A percentile compares a stretch with the other conserved stretches of the same genome.
Conservation (phyloP, 1,140 invertebrate species). For the Holcopasites calliopsidis region DNA sequence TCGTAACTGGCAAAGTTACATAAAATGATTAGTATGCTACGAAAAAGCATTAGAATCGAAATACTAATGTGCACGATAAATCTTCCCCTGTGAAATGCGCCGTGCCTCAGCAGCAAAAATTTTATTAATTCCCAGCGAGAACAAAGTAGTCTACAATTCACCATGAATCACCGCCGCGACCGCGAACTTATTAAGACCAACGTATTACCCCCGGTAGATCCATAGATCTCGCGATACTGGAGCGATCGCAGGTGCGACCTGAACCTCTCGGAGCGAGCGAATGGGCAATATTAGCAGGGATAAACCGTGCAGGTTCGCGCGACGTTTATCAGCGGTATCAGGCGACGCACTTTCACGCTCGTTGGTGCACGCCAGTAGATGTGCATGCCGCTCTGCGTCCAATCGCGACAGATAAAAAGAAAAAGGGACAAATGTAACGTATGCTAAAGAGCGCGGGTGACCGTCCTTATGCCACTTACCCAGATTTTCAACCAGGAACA, state of each 20-base stretch:
- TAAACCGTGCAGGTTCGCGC: conserved; percentile 12
- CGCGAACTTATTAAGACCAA: conserved; percentile 5
- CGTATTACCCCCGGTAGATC: conserved; percentile 37
- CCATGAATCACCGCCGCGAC: conserved; percentile 34
- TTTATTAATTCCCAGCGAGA: neutral
- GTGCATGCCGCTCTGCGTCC: neutral
- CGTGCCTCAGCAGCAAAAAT: too few relatives aligned
- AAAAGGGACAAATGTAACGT: neutral
- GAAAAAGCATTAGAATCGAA: too few relatives aligned
- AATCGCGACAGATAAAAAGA: conserved; percentile 15
- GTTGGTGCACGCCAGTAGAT: neutral
- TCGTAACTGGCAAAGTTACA: too few relatives aligned
- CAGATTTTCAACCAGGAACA: conserved; percentile 62
- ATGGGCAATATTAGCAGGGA: neutral
- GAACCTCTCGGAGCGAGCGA: neutral
- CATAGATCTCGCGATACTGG: neutral
- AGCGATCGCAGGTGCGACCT: conserved; percentile 46
- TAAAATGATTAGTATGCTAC: too few relatives aligned
- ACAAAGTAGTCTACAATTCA: neutral
- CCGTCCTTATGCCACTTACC: conserved; percentile 62
- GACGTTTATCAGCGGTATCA: conserved; percentile 44
- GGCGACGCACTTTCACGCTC: conserved; percentile 49
- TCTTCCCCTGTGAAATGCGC: too few relatives aligned
- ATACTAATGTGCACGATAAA: too few relatives aligned
- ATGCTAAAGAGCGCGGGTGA: conserved; percentile 28